Conservation (phyloP, 2,113 vertebrate species). For the Poeciliopsis turrubarensis region DNA sequence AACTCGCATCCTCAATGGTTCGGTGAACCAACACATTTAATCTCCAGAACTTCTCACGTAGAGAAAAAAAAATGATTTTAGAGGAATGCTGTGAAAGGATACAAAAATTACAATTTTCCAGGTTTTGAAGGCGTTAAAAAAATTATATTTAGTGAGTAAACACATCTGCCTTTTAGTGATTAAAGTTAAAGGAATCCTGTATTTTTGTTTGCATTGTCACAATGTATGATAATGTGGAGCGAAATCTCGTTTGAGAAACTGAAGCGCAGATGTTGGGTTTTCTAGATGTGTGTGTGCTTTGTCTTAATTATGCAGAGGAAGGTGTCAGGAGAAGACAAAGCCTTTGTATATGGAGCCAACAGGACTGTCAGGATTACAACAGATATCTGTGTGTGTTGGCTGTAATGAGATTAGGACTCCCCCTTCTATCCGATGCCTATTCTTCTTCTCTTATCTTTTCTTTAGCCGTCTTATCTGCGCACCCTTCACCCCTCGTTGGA, state of each 20-base stretch:
- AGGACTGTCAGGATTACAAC: slow-evolving; percentile 43
- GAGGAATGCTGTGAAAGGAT: not conserved
- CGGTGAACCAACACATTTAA: slow-evolving; percentile 27
- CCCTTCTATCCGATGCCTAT: not conserved
- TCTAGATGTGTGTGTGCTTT: not conserved
- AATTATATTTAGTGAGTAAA: no score
- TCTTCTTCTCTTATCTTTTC: slow-evolving; percentile 5
- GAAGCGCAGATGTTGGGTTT: not conserved
- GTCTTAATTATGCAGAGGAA: slow-evolving; percentile 47
- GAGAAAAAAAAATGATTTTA: not conserved
- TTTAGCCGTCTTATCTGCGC: not conserved
- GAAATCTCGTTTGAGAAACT: not conserved
- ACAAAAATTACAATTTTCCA: not conserved
- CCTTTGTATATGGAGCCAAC: slow-evolving; percentile 27
- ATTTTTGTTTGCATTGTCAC: not conserved
- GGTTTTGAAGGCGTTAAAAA: not conserved
- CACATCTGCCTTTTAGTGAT: no score
- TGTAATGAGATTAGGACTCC: slow-evolving; percentile 53
- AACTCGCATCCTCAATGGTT: not conserved
- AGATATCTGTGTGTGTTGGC: slow-evolving; percentile 32
- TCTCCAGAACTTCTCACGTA: slow-evolving; percentile 18
- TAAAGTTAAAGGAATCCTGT: not conserved
- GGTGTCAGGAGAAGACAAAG: slow-evolving; percentile 55
- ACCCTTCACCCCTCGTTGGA: not conserved
- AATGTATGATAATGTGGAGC: not conserved